A percentile compares a stretch with the other conserved stretches of the same genome.
These are phyloP conservation scores for Salvelinus namaycush DNA, from an alignment of 2,113 vertebrate genomes.

Conservation along the genomic window DNA sequence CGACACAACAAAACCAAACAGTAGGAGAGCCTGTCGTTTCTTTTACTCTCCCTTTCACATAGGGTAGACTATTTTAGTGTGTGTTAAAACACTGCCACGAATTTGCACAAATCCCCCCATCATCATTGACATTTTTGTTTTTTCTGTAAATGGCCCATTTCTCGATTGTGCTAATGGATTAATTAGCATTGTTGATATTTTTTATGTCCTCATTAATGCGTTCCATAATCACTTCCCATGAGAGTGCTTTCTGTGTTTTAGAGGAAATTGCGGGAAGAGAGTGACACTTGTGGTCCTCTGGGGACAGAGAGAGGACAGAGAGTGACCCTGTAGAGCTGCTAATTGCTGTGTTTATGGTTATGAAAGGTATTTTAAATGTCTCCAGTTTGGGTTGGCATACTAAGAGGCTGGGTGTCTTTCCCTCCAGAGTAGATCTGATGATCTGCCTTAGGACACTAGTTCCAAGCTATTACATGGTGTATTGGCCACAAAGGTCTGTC, in stretches of 20 bases:
- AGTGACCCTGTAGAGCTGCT: conserved; percentile 28
- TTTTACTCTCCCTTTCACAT: background rate
- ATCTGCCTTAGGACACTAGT: conserved; percentile 39
- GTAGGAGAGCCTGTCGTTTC: background rate
- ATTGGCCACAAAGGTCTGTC: conserved; percentile 27
- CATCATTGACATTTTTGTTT: background rate
- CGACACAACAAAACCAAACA: background rate
- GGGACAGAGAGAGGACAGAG: conserved; percentile 41
- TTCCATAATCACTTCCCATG: conserved; percentile 62
- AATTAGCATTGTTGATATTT: conserved; percentile 73
- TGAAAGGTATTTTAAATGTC: conserved; percentile 60
- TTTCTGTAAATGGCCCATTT: conserved; percentile 58
- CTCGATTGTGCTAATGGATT: conserved; percentile 79
- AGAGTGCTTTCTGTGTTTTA: conserved; percentile 55
- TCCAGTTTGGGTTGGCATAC: conserved; percentile 57
- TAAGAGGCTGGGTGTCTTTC: conserved; percentile 33
- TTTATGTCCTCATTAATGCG: conserved; percentile 52
- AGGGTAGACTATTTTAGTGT: background rate
- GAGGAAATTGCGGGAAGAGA: conserved; percentile 47
- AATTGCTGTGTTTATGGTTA: conserved; percentile 67
- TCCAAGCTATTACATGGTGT: conserved; percentile 41
- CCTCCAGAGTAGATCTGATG: conserved; percentile 21
- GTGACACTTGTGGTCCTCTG: conserved; percentile 31
- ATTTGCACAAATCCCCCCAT: background rate
- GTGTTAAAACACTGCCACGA: background rate